A percentile compares a stretch with the other conserved stretches of the same genome.
Evolutionary conservation across 2,113 vertebrate species (phyloP).

Genomic region (Ascaphus truei): DNA sequence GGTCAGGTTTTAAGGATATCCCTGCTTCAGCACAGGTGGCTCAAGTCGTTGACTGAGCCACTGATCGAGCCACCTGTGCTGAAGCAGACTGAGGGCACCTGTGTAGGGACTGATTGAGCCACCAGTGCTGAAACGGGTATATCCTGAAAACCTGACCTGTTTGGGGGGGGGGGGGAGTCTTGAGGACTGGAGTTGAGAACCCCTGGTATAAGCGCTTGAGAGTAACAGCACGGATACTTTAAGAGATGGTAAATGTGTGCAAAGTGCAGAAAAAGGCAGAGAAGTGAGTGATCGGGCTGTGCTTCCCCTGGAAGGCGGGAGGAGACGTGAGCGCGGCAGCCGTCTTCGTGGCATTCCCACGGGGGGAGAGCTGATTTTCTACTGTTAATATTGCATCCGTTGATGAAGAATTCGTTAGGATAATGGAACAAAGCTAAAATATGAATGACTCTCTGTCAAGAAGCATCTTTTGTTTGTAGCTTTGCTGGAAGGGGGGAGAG

Average conservation of each 20-base stretch:
- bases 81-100: no score
- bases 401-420: conserved; percentile 99
- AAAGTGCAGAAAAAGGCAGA: conserved; percentile 3
- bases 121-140: no score
- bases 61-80: no score
- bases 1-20: no score
- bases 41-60: no score
- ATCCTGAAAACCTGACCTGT: no score
- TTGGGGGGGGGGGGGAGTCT: no score
- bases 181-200: no score
- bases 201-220: neutral
- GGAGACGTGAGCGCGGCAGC: conserved; percentile 95
- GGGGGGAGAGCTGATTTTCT: conserved; percentile 99
- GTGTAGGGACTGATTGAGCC: no score
- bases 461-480: conserved; percentile 99
- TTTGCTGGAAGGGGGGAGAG: conserved; percentile 77
- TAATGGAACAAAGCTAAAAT: conserved; percentile 99
- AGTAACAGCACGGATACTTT: conserved; percentile 19
- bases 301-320: conserved; percentile 75
- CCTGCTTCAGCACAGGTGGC: no score
- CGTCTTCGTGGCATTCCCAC: conserved; percentile 99
- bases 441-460: conserved; percentile 99
- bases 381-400: conserved; percentile 99
- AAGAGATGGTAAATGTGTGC: conserved; percentile 12
- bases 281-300: neutral